These are phyloP conservation scores for Harpagoxenus sublaevis DNA, from an alignment of 2,888 invertebrate species.

Conservation along the genomic window DNA sequence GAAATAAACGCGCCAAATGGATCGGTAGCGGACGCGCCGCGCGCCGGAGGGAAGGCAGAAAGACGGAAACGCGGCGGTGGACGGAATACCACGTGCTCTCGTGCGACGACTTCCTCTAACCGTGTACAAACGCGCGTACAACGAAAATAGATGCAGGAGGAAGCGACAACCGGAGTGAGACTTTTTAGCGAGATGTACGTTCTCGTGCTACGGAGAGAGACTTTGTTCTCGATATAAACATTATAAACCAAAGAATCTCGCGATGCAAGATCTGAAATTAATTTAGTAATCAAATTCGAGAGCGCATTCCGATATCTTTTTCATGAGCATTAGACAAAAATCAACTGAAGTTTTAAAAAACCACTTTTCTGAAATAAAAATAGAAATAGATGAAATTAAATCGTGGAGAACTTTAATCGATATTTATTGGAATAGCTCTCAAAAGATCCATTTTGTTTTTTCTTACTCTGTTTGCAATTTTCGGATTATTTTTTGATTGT, in stretches of 20 bases:
- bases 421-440: not conserved
- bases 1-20: conserved; percentile 60
- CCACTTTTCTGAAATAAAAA: not conserved
- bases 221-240: conserved; percentile 20
- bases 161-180: conserved; percentile 38
- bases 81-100: conserved; percentile 35
- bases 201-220: not conserved
- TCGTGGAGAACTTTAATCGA: not conserved
- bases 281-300: not conserved
- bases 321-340: not conserved
- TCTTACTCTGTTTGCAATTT: not conserved
- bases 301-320: not conserved
- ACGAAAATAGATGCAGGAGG: conserved; percentile 51
- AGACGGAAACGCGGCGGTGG: conserved; percentile 44
- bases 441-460: not conserved
- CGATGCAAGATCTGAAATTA: not conserved
- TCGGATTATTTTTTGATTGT: not conserved
- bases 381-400: not conserved
- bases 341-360: not conserved
- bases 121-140: conserved; percentile 24
- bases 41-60: conserved; percentile 27
- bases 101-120: conserved; percentile 40
- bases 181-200: conserved; percentile 17
- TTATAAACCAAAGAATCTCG: not conserved
- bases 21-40: conserved; percentile 46